A percentile compares a stretch with the other conserved stretches of the same genome.
Conservation (phyloP, 2,113 vertebrate species). For the Seriola dumerili region DNA sequence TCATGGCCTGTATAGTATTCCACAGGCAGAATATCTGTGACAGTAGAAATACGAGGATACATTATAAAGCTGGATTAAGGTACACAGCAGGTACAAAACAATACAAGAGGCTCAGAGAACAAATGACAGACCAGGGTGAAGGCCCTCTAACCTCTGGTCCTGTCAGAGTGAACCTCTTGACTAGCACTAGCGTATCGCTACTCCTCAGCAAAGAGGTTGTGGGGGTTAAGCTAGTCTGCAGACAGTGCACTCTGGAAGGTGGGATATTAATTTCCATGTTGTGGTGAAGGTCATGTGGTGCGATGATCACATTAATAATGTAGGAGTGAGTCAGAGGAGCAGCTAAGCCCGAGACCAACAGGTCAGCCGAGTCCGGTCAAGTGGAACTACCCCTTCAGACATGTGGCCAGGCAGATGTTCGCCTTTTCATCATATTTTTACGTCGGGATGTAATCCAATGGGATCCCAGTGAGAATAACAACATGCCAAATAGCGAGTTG, state of each 20-base stretch:
- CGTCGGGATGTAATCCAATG: background rate
- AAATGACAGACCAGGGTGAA: background rate
- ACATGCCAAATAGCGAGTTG: background rate
- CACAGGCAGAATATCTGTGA: background rate
- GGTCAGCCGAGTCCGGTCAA: conserved; percentile 36
- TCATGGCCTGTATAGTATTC: background rate
- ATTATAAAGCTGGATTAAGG: background rate
- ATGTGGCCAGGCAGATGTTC: conserved; percentile 13
- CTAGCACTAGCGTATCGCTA: background rate
- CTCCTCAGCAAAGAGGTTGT: conserved; percentile 26
- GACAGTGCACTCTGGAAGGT: conserved; percentile 24
- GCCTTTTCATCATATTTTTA: conserved; percentile 20
- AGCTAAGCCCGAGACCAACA: conserved; percentile 24
- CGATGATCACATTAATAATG: conserved; percentile 67
- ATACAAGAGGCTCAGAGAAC: background rate
- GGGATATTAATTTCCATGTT: conserved; percentile 59
- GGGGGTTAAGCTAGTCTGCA: conserved; percentile 41
- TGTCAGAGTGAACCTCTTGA: conserved; percentile 10
- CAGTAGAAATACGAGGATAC: background rate
- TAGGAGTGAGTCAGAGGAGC: conserved; percentile 53
- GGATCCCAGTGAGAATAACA: background rate
- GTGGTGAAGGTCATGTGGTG: conserved; percentile 57
- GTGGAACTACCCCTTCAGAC: conserved; percentile 26
- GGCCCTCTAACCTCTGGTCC: conserved; percentile 6
- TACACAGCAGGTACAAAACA: background rate